These are phyloP conservation scores for Scaptomyza montana DNA, from an alignment of 1,140 invertebrate genomes.

Conservation along the genomic window DNA sequence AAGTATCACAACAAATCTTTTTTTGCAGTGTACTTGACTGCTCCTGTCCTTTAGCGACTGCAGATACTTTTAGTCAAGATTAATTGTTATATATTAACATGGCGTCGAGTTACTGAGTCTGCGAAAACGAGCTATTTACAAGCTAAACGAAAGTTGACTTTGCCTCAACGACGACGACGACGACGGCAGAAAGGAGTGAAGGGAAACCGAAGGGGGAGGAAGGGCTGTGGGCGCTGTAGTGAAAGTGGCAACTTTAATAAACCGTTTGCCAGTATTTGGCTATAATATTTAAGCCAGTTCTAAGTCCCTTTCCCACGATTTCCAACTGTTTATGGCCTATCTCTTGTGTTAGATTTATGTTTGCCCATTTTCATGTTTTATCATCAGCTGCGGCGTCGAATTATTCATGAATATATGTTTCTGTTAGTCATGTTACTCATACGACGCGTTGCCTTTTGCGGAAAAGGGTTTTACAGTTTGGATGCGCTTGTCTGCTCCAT, in stretches of 20 bases:
- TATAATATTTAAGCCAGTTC: conserved; percentile 62
- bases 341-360: conserved; percentile 71
- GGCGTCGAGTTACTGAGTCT: conserved; percentile 81
- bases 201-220: background rate
- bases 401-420: conserved; percentile 65
- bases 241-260: conserved; percentile 34
- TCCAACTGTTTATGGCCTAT: conserved; percentile 57
- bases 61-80: conserved; percentile 81
- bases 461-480: conserved; percentile 58
- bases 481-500: conserved; percentile 23
- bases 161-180: conserved; percentile 56
- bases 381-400: conserved; percentile 73
- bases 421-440: conserved; percentile 66
- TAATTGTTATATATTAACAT: conserved; percentile 83
- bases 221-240: background rate
- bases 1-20: background rate
- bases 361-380: conserved; percentile 78
- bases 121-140: conserved; percentile 83
- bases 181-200: conserved; percentile 5
- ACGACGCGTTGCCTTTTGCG: conserved; percentile 53
- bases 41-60: conserved; percentile 10
- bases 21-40: conserved; percentile 8
- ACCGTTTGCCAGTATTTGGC: conserved; percentile 7
- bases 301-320: background rate
- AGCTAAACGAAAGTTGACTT: conserved; percentile 83